Evolutionary conservation across 1,140 invertebrate genomes (phyloP).

Genomic region (Spodoptera litura): DNA sequence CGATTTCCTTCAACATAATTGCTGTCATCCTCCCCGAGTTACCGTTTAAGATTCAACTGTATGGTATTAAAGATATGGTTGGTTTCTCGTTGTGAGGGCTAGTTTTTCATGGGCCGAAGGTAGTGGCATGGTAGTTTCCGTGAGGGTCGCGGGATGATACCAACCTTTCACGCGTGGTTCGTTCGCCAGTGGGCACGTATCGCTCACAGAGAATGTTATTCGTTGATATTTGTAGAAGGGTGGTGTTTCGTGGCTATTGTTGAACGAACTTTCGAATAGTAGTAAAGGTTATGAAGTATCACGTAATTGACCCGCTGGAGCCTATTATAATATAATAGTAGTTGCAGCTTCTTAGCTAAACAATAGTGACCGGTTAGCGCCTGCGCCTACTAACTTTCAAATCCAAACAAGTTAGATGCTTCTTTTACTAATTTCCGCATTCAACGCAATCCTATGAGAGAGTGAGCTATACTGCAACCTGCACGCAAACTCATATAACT

Average conservation of each 20-base stretch:
- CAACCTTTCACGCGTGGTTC: constrained; percentile 80
- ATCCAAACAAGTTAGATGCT: not conserved
- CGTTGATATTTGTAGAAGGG: constrained; percentile 11
- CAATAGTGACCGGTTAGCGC: constrained; percentile 20
- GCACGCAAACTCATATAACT: not conserved
- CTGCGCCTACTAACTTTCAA: not conserved
- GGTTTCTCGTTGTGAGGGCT: constrained; percentile 44
- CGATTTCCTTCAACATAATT: constrained; percentile 49
- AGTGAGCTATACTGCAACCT: too few species aligned
- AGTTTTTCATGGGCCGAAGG: constrained; percentile 39
- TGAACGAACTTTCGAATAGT: constrained; percentile 12
- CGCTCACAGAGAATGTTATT: constrained; percentile 10
- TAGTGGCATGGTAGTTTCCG: constrained; percentile 68
- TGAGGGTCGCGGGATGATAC: constrained; percentile 78
- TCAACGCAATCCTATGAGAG: too few species aligned
- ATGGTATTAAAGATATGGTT: constrained; percentile 56
- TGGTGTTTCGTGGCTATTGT: constrained; percentile 29
- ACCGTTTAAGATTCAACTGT: constrained; percentile 37
- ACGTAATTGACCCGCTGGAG: constrained; percentile 28
- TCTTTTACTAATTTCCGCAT: not conserved
- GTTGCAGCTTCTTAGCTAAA: constrained; percentile 1
- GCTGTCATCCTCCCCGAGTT: not conserved
- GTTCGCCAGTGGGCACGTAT: constrained; percentile 71
- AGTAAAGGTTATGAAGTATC: constrained; percentile 33
- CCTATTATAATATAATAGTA: not conserved